Base-by-base conservation (phyloP, 2,113 vertebrate genomes). In the Dipodomys spectabilis region DNA sequence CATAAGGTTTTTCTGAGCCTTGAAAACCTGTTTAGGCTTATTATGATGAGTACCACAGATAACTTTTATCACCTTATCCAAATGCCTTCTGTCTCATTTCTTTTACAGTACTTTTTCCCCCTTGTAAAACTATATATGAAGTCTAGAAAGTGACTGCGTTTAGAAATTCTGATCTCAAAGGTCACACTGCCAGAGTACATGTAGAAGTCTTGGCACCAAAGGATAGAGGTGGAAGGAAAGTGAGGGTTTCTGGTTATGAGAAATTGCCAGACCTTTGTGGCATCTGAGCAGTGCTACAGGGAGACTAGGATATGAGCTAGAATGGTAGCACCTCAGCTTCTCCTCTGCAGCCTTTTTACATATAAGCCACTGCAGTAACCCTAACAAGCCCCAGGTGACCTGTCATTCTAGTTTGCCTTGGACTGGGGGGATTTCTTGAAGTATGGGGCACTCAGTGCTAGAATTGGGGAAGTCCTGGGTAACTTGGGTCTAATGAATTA, bases 151-250 rank as follows among this genome's bases (percentile, higher is more conserved):
- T 57, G 8, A 6, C 5, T 35, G 60, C 8, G 39, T 89, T 65
- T 73, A 74, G 62, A 91, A 92, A 91, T 84, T 28, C 7, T 88
- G n/a, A 86, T 91, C 35, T 7, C 6, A 62, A 96, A 91, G 25
- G 23, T 83, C 68, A 27, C 13, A 73, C 79, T 23, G 45, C 15
- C 86, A 92, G 78, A 83, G 10, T 19, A 92, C 83, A 64, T 16
- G 10, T 60, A 22, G 10, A 78, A 93, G 69, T 88, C 19, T 9
- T 93, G 83, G 8, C 30, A 79, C 20, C 32, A 35, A 78, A 88
- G 44, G 32, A 49, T 0, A 73, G 35, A 78, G 4, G 25, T 89
- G 23, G 30, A 57, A 83, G 39, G 5, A 60, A 49, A 44, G 44
- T 20, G 60, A 15, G 88, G 35, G 45, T 39, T 91, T 73, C 13